Conservation (phyloP, 2,797 vertebrate species). For the Potorous gilbertii region DNA sequence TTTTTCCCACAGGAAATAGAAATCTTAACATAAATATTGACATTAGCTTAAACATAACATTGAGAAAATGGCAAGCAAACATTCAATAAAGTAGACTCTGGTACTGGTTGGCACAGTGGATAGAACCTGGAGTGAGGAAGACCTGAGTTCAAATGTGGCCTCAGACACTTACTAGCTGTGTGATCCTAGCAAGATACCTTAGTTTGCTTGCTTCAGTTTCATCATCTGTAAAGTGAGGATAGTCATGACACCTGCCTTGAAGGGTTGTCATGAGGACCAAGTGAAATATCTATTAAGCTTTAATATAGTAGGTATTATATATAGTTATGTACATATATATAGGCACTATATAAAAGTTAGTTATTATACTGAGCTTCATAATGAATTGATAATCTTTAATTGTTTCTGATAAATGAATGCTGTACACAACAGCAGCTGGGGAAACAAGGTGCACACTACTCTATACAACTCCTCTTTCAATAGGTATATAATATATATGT, state of each 20-base stretch:
- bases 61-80: background rate
- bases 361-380: background rate
- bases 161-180: background rate
- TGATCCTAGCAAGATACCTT: background rate
- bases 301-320: background rate
- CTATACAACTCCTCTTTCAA: background rate
- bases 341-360: background rate
- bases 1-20: background rate
- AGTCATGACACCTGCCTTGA: background rate
- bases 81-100: slow-evolving; percentile 7
- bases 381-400: background rate
- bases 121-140: background rate
- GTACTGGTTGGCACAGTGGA: background rate
- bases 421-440: background rate
- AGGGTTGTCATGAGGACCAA: background rate
- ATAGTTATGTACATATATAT: too few species aligned
- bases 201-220: background rate
- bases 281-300: background rate
- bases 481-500: background rate
- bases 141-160: background rate
- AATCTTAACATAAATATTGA: background rate
- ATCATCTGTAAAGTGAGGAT: background rate
- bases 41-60: background rate
- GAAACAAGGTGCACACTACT: background rate
- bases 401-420: background rate